Base-by-base conservation (phyloP, 2,888 invertebrate species). In the Xanthia icteritia region DNA sequence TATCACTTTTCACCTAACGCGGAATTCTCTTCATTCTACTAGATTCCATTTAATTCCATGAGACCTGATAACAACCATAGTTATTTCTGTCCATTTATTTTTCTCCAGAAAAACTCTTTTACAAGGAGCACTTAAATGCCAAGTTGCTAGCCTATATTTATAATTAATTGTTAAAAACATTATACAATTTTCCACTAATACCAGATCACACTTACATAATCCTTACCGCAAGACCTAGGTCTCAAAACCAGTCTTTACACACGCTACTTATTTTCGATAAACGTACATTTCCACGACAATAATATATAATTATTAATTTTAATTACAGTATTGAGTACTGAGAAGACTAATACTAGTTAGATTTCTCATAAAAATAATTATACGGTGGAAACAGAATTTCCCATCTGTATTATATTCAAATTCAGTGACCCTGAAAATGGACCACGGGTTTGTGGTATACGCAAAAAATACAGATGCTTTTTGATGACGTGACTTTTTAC, bases 361-460 rank as follows among this genome's bases (percentile, higher is more conserved):
- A 45, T 69, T 84, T 82, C 71, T 74, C 74, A 79, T 80, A 76
- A 64, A 76, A 79, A 76, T 65, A 51, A 89, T 39, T 39, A 39
- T 39, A 82, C 72, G 54, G 78, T 89, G 83, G 85, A 87, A 86
- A 73, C 73, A 87, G 84, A 89, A 92, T 89, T 86, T 73, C 91
- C 90, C 86, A 73, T 66, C 81, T 86, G 89, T 88, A 88, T 85
- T 85, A 82, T 87, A 88, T 90, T 87, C 79, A 85, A 82, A 85
- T 86, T 86, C 74, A 64, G 61, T 74, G 72, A 78, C 73, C 69
- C 66, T 81, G 79, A 72, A 82, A 80, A 77, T 70, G 66, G 60
- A 48, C 36, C 65, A 67, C 68, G 9, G 11, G 36, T 23, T 56
- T 36, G 4, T 58, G 85, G 85, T 83, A 88, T 56, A 86, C 15